Evolutionary conservation across 2,888 invertebrate genomes (phyloP), one percentile per base, ranked within the genome.

Genomic region (Allacma fusca): DNA sequence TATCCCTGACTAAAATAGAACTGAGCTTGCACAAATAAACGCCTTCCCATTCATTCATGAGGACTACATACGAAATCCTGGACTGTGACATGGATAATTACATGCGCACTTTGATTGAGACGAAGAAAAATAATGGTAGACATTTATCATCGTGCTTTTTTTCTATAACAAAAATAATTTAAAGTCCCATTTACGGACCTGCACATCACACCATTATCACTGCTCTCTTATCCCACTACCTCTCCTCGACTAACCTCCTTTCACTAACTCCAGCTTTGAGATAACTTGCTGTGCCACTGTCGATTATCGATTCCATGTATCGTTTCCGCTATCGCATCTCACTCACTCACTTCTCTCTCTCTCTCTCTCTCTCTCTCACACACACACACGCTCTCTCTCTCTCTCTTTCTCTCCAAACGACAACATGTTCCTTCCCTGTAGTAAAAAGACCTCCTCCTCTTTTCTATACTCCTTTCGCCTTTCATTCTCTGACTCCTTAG

Each of bases 301-400:
- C 69, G 76, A 76, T 70, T 76, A 76, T 76, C 76, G 76, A 76
- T 76, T 76, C 70, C 40, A 24, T 76, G 76, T 76, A 76, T 76
- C 70, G 76, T 43, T 70, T 76, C 70, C 64, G 50, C 70, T 23
- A 21, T 73, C 62, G 40, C 34, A n/a, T 43, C 13, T 24, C 29
- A 67, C 74, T 16, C 28, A 34, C 16, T 24, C 44, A 19, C 26
- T 24, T 68, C 16, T 67, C n/a, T 23, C 26, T n/a, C 67, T 67
- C 28, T 44, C 7, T 40, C 13, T 40, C 40, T n/a, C n/a, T n/a
- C n/a, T n/a, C 40, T 13, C 40, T n/a, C n/a, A n/a, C n/a, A n/a
- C n/a, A n/a, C n/a, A n/a, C n/a, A n/a, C n/a, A n/a, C n/a, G n/a
- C n/a, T 9, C 40, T 13, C 40, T 40, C n/a, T n/a, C n/a, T n/a